Conservation (phyloP, 2,113 vertebrate genomes). For the Micromys minutus region DNA sequence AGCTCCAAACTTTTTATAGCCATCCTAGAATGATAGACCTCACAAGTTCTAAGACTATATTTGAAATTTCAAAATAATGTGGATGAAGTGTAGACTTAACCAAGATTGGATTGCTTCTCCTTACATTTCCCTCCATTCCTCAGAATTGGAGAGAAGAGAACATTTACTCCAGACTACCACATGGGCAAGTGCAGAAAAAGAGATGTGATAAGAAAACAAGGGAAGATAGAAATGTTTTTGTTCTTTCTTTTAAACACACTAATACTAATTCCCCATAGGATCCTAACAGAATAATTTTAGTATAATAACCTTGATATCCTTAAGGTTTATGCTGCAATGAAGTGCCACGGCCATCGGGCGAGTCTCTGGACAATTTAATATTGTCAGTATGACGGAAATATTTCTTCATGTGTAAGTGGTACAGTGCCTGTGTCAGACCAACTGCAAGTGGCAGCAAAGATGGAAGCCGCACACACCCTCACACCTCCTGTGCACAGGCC, state of each 20-base stretch:
- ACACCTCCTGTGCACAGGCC: accelerated
- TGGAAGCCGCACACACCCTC: accelerated
- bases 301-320: not conserved
- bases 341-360: not conserved
- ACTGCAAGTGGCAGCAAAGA: accelerated
- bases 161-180: not conserved
- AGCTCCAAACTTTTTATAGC: not conserved
- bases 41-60: not conserved
- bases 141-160: not conserved
- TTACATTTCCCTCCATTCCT: not conserved
- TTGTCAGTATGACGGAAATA: not conserved
- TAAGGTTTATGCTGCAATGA: not conserved
- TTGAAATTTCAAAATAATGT: not conserved
- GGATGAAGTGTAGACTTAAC: not conserved
- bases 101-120: not conserved
- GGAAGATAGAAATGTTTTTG: not conserved
- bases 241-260: not conserved
- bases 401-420: not conserved
- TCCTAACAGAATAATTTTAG: not conserved
- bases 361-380: not conserved
- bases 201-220: not conserved
- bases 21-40: not conserved
- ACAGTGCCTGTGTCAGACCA: accelerated
- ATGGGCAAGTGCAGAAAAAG: not conserved
- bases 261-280: not conserved